These are phyloP conservation scores for Leptopilina clavipes DNA, from an alignment of 1,140 invertebrate species.

Conservation along the genomic window DNA sequence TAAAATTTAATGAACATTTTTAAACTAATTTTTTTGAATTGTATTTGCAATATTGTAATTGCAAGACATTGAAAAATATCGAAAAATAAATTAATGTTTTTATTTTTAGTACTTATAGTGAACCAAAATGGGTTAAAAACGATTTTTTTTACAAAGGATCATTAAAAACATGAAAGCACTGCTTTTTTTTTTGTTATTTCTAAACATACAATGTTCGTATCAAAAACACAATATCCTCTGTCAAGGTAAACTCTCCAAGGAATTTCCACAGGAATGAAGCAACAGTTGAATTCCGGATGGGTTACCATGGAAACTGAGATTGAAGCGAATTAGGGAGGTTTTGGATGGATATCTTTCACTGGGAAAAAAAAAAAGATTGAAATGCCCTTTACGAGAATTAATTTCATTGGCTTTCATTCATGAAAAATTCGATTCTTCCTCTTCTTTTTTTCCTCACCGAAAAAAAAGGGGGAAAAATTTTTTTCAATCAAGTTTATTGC, in stretches of 20 bases:
- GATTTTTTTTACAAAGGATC: neutral
- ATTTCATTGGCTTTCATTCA: neutral
- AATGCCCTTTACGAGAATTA: neutral
- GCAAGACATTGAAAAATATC: no score
- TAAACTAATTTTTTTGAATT: no score
- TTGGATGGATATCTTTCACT: neutral
- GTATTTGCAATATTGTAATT: no score
- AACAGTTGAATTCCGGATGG: constrained; percentile 18
- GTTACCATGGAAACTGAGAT: constrained; percentile 2
- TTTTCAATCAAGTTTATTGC: neutral
- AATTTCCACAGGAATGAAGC: constrained; percentile 24
- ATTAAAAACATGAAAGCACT: neutral
- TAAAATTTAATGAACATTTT: no score
- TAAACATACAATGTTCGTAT: neutral
- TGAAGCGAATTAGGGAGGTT: constrained; percentile 27
- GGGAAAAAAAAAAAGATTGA: neutral
- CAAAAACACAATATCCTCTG: neutral
- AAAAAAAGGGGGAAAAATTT: no score
- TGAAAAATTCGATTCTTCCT: no score
- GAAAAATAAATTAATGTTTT: no score
- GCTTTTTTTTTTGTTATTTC: neutral
- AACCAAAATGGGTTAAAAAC: no score
- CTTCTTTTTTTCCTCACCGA: no score
- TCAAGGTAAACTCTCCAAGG: constrained; percentile 6
- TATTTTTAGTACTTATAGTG: no score